These are phyloP conservation scores for Poeciliopsis presidionis DNA, from an alignment of 2,797 vertebrate species.

Conservation along the genomic window DNA sequence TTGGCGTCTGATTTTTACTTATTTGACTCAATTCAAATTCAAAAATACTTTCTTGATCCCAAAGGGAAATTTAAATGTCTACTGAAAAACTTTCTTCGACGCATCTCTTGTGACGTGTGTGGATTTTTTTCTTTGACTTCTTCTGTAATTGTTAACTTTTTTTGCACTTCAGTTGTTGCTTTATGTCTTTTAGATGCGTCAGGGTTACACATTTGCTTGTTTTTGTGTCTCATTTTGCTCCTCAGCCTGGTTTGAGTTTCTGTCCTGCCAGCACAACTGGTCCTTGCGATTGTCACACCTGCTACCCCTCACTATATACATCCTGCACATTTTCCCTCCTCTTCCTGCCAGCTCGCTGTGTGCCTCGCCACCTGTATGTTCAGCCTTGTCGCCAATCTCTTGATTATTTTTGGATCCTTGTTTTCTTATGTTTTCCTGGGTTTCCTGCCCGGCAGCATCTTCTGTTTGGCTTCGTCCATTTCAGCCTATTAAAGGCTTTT, in stretches of 20 bases:
- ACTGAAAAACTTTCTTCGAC: neutral
- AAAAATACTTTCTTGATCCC: too few relatives aligned
- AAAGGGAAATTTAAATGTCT: too few relatives aligned
- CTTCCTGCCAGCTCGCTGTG: neutral
- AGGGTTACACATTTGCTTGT: neutral
- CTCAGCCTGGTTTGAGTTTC: neutral
- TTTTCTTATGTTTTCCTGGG: neutral
- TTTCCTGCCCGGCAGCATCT: neutral
- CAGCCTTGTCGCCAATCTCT: neutral
- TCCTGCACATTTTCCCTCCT: neutral
- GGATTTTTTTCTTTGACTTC: neutral
- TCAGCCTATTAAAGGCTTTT: neutral
- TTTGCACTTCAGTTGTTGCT: neutral
- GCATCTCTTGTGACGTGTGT: neutral
- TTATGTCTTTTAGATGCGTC: neutral
- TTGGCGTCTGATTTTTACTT: neutral
- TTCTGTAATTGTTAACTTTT: neutral
- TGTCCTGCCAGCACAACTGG: conserved; percentile 2
- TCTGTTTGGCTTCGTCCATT: neutral
- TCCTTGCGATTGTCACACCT: neutral
- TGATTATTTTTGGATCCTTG: conserved; percentile 9
- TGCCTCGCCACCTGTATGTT: neutral
- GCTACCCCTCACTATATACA: neutral
- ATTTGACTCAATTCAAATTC: neutral
- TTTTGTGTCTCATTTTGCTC: neutral